A percentile compares a stretch with the other conserved stretches of the same genome.
Conservation (phyloP, 1,140 invertebrate genomes). For the Berghia stephanieae region DNA sequence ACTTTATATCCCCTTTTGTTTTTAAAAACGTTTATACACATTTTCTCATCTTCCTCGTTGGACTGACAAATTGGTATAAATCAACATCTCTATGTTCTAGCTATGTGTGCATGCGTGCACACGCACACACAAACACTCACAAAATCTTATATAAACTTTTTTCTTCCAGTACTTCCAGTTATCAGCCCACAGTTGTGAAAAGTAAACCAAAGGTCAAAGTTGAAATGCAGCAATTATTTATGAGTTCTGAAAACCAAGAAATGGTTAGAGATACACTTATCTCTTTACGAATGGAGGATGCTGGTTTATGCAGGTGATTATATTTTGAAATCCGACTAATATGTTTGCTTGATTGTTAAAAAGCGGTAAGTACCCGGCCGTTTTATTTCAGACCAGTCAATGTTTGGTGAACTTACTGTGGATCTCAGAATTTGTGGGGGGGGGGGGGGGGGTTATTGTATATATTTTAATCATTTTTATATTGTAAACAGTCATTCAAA, state of each 20-base stretch:
- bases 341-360: constrained; percentile 11
- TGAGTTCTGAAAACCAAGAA: constrained; percentile 60
- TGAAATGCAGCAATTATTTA: constrained; percentile 56
- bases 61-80: neutral
- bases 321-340: too few relatives aligned
- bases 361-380: neutral
- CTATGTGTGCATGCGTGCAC: neutral
- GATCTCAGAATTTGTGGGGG: neutral
- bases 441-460: neutral
- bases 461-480: neutral
- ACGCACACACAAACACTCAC: neutral
- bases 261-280: constrained; percentile 56
- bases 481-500: too few relatives aligned
- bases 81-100: neutral
- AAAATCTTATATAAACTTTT: neutral
- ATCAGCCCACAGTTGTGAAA: neutral
- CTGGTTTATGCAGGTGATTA: constrained; percentile 23
- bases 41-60: neutral
- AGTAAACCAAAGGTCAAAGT: constrained; percentile 39
- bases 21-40: neutral
- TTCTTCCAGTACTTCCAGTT: neutral
- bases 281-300: constrained; percentile 48
- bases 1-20: neutral
- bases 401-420: neutral
- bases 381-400: neutral